phyloP scores from a whole-genome alignment of 2,113 vertebrate species.

The Monopterus albus region DNA sequence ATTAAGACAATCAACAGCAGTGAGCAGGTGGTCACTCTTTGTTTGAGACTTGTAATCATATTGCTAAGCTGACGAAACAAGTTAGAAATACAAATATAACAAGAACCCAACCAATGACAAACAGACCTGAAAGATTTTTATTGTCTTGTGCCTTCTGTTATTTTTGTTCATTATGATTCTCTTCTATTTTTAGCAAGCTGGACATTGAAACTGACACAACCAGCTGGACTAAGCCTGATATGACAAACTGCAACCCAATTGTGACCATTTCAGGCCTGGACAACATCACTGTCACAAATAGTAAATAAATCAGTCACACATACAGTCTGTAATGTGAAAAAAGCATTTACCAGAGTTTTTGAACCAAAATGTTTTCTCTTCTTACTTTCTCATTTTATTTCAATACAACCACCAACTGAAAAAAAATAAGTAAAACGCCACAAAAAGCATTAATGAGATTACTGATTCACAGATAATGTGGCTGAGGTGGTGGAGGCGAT shows the following conservation, averaged over 20 bases:
- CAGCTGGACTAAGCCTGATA: conserved; percentile 82
- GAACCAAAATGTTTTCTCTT: neutral
- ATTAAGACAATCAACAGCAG: conserved; percentile 22
- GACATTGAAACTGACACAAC: conserved; percentile 66
- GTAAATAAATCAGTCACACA: conserved; percentile 72
- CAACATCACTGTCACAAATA: conserved; percentile 81
- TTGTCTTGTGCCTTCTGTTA: neutral
- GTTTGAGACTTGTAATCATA: neutral
- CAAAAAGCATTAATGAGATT: neutral
- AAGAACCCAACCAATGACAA: neutral
- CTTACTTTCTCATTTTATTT: too few relatives aligned
- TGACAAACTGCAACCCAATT: conserved; percentile 79
- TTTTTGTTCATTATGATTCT: neutral
- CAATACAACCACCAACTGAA: neutral
- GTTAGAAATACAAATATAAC: neutral
- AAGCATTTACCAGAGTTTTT: neutral
- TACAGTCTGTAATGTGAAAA: too few relatives aligned
- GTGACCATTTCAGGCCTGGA: conserved; percentile 81
- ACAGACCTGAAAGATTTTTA: neutral
- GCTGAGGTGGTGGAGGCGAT: conserved; percentile 75
- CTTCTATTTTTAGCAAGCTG: conserved; percentile 66
- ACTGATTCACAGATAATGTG: conserved; percentile 68
- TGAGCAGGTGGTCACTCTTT: neutral
- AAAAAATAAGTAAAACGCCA: neutral
- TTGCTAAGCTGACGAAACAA: neutral